Percentiles rank a stretch among this genome's conserved stretches.
These are phyloP conservation scores for Florisuga fusca DNA, from an alignment of 2,797 vertebrate species.

Conservation along the genomic window DNA sequence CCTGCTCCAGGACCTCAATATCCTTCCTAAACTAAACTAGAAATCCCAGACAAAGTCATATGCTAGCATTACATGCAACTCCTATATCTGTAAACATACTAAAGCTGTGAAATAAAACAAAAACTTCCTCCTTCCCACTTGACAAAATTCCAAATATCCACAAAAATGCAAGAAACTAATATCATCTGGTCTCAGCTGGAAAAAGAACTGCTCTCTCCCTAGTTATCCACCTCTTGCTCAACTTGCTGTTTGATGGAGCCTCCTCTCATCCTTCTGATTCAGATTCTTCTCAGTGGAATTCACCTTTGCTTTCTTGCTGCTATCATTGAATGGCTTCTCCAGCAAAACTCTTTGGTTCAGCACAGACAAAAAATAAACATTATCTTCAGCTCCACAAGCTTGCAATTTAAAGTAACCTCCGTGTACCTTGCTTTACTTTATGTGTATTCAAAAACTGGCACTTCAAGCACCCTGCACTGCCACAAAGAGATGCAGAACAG, in stretches of 20 bases:
- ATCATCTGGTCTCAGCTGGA: not conserved
- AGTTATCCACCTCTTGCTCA: not conserved
- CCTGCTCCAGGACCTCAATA: too few species aligned
- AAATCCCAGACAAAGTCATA: not conserved
- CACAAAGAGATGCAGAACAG: not conserved
- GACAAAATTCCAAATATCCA: not conserved
- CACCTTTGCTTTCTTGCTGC: not conserved
- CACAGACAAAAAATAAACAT: not conserved
- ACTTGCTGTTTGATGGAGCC: not conserved
- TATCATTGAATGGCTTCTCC: not conserved
- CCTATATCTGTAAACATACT: not conserved
- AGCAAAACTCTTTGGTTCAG: not conserved
- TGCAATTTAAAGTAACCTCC: not conserved
- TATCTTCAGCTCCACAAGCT: not conserved
- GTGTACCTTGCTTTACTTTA: not conserved
- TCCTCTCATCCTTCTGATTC: not conserved
- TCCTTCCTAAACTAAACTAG: too few species aligned
- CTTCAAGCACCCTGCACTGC: not conserved
- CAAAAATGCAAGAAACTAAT: not conserved
- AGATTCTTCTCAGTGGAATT: not conserved
- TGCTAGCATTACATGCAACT: not conserved
- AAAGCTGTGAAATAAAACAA: not conserved
- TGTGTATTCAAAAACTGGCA: not conserved
- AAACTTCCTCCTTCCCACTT: not conserved
- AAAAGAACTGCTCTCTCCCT: not conserved